Evolutionary conservation across 2,888 invertebrate species (phyloP), one percentile per base, ranked within the genome.

Genomic region (Leptopilina drosophilae): DNA sequence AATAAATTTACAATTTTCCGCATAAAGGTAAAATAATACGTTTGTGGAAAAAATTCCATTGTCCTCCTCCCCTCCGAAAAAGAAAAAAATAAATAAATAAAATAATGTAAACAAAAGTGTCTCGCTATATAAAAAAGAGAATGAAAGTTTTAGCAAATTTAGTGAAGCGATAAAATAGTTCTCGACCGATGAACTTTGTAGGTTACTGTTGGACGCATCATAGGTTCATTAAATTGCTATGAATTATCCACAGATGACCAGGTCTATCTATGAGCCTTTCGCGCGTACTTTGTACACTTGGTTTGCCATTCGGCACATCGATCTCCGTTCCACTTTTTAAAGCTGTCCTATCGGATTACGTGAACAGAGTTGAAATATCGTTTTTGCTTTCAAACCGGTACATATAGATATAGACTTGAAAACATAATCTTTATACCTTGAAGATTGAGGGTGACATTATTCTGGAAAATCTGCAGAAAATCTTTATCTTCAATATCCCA

Each of bases 231-330:
- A 73, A 73, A 73, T 73, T 73, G 33, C 56, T 73, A n/a, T 56
- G 56, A 73, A 53, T 56, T 73, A 56, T 49, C 33, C 73, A 59
- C 56, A 73, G 73, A 73, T 73, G 73, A 78, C 77, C 26, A 79
- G 75, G 26, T 65, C 73, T 82, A 77, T 69, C 53, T 53, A 56
- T 56, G 56, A 73, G 56, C n/a, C 73, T 73, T 73, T 73, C 40
- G 73, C 59, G 46, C 56, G 53, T 66, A 59, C 77, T 69, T 78
- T 73, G 64, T 80, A 82, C 84, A 84, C 85, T 84, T 80, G 77
- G 82, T 79, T 86, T 84, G 83, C 81, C 79, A 87, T 85, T 82
- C 81, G 82, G 85, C 82, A 83, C 85, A 86, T 85, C 86, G 86
- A 87, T 88, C 87, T 79, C 15, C 49, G 73, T 76, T 80, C 76